These are phyloP conservation scores for Mustelus asterias DNA, from an alignment of 2,113 vertebrate genomes.

Conservation along the genomic window DNA sequence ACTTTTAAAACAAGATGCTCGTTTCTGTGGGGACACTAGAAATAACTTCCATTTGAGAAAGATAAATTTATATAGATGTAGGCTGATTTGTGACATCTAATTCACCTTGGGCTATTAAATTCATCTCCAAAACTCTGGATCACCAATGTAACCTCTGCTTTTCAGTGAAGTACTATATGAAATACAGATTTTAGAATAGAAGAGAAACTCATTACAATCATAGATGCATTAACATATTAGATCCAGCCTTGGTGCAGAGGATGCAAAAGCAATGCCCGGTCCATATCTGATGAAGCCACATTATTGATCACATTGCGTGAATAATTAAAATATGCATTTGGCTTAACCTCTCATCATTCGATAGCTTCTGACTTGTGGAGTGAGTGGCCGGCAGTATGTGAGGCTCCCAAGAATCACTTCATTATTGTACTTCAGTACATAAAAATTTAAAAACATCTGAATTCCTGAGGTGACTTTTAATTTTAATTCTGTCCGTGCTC, in stretches of 20 bases:
- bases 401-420: not conserved
- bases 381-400: not conserved
- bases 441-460: not conserved
- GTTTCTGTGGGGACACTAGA: not conserved
- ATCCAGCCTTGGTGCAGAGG: not conserved
- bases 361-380: not conserved
- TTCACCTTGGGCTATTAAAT: not conserved
- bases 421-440: not conserved
- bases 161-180: not conserved
- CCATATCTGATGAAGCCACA: slow-evolving; percentile 52
- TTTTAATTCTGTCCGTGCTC: not conserved
- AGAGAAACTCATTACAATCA: not conserved
- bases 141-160: not conserved
- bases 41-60: not conserved
- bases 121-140: not conserved
- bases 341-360: slow-evolving; percentile 61
- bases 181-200: not conserved
- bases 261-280: not conserved
- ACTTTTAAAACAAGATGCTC: not conserved
- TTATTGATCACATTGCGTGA: slow-evolving; percentile 67
- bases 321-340: slow-evolving; percentile 61
- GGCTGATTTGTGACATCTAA: not conserved
- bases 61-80: not conserved
- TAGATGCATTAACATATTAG: not conserved
- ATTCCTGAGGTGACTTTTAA: not conserved